These are phyloP conservation scores for Myotis brandtii DNA, from an alignment of 2,113 vertebrate species.

Conservation along the genomic window DNA sequence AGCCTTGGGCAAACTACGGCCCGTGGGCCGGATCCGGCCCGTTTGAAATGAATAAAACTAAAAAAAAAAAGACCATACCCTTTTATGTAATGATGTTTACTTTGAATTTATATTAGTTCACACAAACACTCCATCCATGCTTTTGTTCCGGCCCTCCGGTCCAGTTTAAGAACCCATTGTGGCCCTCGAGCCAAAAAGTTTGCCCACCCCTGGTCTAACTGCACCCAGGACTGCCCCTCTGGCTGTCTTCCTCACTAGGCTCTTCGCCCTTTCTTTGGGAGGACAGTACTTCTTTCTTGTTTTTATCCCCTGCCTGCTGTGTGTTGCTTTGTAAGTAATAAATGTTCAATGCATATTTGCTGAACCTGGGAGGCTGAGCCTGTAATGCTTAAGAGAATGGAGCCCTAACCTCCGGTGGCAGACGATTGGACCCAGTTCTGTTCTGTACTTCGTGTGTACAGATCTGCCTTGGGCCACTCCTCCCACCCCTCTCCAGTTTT, in stretches of 20 bases:
- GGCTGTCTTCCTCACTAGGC: neutral
- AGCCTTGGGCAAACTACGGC: too few species aligned
- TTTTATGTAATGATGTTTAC: too few species aligned
- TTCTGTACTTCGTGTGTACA: neutral
- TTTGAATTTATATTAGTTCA: too few species aligned
- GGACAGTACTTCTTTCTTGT: neutral
- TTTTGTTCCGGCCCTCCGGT: too few species aligned
- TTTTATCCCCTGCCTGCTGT: neutral
- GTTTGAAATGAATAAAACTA: too few species aligned
- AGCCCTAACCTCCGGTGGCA: neutral
- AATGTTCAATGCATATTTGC: neutral
- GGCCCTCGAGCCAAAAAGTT: too few species aligned
- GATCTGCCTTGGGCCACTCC: too few species aligned
- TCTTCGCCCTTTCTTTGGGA: neutral
- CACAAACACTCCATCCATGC: too few species aligned
- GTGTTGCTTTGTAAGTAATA: neutral
- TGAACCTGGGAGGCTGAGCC: neutral
- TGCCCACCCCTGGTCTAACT: neutral
- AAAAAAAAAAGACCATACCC: too few species aligned
- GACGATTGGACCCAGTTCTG: neutral
- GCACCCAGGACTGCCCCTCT: neutral
- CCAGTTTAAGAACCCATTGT: too few species aligned
- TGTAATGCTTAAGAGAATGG: neutral
- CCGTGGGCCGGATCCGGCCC: too few species aligned
- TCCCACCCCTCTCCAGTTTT: neutral